A percentile compares a stretch with the other conserved stretches of the same genome.
phyloP scores from a whole-genome alignment of 2,797 vertebrate genomes.

The Ambastaia sidthimunki region DNA sequence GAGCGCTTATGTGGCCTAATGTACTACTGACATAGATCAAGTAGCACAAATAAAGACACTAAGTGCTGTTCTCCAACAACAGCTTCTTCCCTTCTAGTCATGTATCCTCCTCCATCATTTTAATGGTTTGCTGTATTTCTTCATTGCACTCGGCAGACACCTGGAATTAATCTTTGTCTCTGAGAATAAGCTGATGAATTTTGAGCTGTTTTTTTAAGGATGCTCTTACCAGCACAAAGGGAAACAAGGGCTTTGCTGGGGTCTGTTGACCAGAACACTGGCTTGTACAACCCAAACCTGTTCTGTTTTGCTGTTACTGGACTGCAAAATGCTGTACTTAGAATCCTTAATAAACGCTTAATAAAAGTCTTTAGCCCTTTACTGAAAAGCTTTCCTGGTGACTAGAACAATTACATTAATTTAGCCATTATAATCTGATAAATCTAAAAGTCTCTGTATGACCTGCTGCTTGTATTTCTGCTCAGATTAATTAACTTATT shows the following conservation, averaged over 20 bases:
- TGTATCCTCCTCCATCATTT: conserved; percentile 61
- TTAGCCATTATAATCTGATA: neutral
- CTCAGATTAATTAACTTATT: neutral
- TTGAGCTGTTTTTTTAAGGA: conserved; percentile 7
- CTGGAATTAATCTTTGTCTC: conserved; percentile 33
- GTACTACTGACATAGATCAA: conserved; percentile 78
- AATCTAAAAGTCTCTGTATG: neutral
- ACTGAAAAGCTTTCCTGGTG: neutral
- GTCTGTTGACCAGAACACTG: neutral
- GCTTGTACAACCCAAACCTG: neutral
- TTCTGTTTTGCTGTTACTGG: neutral
- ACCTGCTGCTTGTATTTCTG: neutral
- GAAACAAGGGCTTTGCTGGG: neutral
- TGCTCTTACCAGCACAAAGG: neutral
- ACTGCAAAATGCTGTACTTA: neutral
- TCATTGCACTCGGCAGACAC: conserved; percentile 35
- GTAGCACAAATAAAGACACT: conserved; percentile 66
- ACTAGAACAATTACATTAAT: neutral
- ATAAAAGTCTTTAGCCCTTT: neutral
- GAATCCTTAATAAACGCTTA: neutral
- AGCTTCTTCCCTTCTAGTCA: conserved; percentile 59
- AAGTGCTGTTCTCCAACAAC: conserved; percentile 76
- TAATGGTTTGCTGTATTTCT: conserved; percentile 63
- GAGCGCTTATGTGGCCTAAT: conserved; percentile 72
- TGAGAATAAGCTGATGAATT: conserved; percentile 25